Evolutionary conservation across 2,888 invertebrate species (phyloP), one percentile per base, ranked within the genome.

Genomic region (Polyploca ridens): DNA sequence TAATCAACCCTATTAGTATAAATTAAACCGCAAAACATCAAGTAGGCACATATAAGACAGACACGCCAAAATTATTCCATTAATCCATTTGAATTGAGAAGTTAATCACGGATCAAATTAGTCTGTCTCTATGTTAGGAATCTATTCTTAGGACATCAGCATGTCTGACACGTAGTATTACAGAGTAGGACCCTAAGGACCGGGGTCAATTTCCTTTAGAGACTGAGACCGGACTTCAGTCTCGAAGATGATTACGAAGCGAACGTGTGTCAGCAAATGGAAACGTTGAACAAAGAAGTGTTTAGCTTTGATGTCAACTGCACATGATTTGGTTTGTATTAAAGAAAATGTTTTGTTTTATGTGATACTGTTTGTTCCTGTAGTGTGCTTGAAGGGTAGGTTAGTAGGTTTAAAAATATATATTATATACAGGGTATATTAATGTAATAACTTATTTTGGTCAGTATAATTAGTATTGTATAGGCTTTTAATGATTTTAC

Each of bases 151-250:
- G 64, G 62, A 67, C 74, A 80, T 88, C 79, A 73, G 74, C 70
- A 87, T 81, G 81, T 72, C 69, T 66, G 75, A 70, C 89, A 89
- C 89, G 89, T 86, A 19, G 54, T 54, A n/a, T 54, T n/a, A 8
- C 44, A 44, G 13, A 41, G 72, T 72, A 71, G 69, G 71, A 68
- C 72, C 72, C 74, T 68, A 63, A 75, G 77, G 74, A 82, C 78
- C 73, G 75, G 79, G 88, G 83, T 88, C 89, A 87, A 89, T 89
- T 89, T 88, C 89, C 87, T 86, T 78, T 80, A 64, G 73, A 76
- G 72, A 63, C 70, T 65, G n/a, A 46, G 46, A n/a, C 46, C 46
- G 46, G 46, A 46, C n/a, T 46, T 46, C 69, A 69, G 73, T 75
- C 77, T 72, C 68, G 68, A 66, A 76, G 68, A 64, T 78, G 76